phyloP scores from a whole-genome alignment of 64 coral and sea anemone genomes.

The Pachyseris speciosa region DNA sequence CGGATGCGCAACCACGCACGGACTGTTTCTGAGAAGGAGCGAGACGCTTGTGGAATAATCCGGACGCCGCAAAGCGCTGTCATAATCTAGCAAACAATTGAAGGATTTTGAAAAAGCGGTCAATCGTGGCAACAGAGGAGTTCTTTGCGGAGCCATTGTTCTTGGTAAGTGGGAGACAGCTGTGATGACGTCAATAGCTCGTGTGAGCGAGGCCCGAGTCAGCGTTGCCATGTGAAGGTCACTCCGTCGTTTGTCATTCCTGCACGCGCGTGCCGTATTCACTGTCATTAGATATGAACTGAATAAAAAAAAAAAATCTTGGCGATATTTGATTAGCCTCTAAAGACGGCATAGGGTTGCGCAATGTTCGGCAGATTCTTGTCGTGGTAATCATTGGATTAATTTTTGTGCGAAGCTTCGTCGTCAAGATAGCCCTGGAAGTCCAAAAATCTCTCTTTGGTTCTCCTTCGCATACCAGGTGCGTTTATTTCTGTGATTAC shows the following conservation, averaged over 20 bases:
- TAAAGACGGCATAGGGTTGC: background rate
- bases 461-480: background rate
- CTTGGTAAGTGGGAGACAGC: background rate
- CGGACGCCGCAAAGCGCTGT: background rate
- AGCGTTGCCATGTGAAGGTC: slow-evolving; percentile 5
- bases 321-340: slow-evolving; percentile 40
- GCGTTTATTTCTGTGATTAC: background rate
- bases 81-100: slow-evolving; percentile 1
- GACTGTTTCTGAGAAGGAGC: background rate
- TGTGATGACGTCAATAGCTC: slow-evolving; percentile 12
- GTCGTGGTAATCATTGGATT: slow-evolving; percentile 18
- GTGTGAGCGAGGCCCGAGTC: background rate
- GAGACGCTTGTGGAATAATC: background rate
- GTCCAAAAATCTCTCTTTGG: background rate
- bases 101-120: background rate
- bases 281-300: slow-evolving; percentile 23
- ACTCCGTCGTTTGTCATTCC: slow-evolving; percentile 30
- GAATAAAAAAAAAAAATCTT: slow-evolving; percentile 7
- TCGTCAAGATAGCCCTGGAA: background rate
- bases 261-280: background rate
- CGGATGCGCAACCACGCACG: background rate
- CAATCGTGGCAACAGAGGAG: background rate
- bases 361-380: slow-evolving; percentile 46
- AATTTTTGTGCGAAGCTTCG: background rate
- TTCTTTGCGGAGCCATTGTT: background rate